These are phyloP conservation scores for Leptatherina wallacei DNA, from an alignment of 2,797 vertebrate species.

Conservation along the genomic window DNA sequence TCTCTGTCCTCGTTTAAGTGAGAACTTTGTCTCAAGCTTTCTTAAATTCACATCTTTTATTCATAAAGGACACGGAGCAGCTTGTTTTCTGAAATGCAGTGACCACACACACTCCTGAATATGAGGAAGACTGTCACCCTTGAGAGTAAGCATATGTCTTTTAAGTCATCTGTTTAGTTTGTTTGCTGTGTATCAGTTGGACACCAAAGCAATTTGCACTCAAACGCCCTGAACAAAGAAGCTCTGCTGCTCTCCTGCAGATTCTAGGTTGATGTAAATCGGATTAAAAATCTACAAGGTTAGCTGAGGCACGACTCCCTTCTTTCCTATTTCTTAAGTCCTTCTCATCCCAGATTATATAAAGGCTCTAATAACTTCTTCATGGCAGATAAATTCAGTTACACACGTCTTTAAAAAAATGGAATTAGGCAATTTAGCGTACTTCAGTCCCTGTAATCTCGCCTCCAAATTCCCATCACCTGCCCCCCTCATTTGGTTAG, in stretches of 20 bases:
- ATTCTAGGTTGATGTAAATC: slow-evolving; percentile 29
- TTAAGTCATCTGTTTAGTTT: slow-evolving; percentile 10
- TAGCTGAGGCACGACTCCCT: slow-evolving; percentile 25
- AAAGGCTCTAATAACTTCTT: slow-evolving; percentile 59
- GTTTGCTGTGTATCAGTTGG: slow-evolving; percentile 4
- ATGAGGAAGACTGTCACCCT: not conserved
- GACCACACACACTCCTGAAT: no score
- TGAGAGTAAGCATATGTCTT: slow-evolving; percentile 29
- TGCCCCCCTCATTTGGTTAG: slow-evolving; percentile 7
- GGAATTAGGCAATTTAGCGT: slow-evolving; percentile 70
- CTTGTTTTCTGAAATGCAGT: no score
- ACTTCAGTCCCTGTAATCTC: slow-evolving; percentile 60
- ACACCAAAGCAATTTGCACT: slow-evolving; percentile 32
- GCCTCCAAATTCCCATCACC: slow-evolving; percentile 26
- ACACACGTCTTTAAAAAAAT: slow-evolving; percentile 55
- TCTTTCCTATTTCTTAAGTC: slow-evolving; percentile 43
- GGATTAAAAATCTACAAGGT: slow-evolving; percentile 40
- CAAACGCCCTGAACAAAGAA: slow-evolving; percentile 31
- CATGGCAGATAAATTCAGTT: slow-evolving; percentile 71
- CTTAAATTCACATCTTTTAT: slow-evolving; percentile 41
- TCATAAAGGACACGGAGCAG: slow-evolving; percentile 38
- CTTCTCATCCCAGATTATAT: slow-evolving; percentile 64
- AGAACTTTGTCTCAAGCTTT: slow-evolving; percentile 16
- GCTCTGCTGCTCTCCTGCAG: slow-evolving; percentile 3
- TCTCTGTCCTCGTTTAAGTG: slow-evolving; percentile 6